Conservation (phyloP, 2,888 invertebrate species). For the Andrena bucephala region DNA sequence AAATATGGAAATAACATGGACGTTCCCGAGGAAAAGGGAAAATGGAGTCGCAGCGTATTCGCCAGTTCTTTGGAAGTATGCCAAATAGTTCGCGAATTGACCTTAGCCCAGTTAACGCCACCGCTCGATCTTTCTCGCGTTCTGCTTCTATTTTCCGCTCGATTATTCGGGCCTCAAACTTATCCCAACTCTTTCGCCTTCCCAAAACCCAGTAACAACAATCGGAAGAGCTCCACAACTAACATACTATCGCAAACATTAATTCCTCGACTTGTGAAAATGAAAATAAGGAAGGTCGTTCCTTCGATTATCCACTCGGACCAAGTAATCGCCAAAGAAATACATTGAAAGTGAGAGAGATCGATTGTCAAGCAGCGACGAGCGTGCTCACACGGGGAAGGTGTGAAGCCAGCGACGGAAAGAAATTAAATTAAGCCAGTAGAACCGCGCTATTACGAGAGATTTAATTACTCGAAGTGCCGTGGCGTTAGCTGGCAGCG, state of each 20-base stretch:
- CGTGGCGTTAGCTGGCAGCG: slow-evolving; percentile 3
- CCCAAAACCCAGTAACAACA: background rate
- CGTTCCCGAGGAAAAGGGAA: slow-evolving; percentile 35
- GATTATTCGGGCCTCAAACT: slow-evolving; percentile 53
- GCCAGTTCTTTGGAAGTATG: slow-evolving; percentile 62
- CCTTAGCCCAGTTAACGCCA: slow-evolving; percentile 76
- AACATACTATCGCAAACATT: no score
- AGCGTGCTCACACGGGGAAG: background rate
- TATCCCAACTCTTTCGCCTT: background rate
- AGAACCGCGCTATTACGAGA: slow-evolving; percentile 19
- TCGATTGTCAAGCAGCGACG: background rate
- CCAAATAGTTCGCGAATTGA: slow-evolving; percentile 74
- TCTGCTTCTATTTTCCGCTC: slow-evolving; percentile 59
- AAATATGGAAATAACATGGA: slow-evolving; percentile 51
- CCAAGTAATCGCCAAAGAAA: background rate
- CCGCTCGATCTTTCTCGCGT: slow-evolving; percentile 59
- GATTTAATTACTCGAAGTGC: slow-evolving; percentile 29
- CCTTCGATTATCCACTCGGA: no score
- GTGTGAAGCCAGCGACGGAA: background rate
- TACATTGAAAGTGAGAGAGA: background rate
- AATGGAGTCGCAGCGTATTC: slow-evolving; percentile 28
- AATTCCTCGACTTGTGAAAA: no score
- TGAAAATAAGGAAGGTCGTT: no score
- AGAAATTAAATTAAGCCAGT: slow-evolving; percentile 32
- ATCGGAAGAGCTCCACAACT: background rate